Evolutionary conservation across 2,888 invertebrate genomes (phyloP).

Genomic region (Cylloceria caligata): DNA sequence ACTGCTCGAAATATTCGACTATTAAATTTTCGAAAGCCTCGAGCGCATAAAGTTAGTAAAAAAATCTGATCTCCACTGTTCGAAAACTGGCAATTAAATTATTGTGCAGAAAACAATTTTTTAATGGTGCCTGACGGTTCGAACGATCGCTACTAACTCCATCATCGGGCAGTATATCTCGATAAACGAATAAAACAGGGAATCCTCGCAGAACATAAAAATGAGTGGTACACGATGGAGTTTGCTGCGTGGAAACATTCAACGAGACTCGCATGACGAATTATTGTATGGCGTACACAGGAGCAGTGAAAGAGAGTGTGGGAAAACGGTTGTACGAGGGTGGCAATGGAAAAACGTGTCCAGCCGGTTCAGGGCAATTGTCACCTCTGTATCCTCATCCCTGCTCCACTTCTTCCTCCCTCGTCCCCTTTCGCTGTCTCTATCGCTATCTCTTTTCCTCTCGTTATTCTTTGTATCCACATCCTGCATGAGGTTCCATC

Average conservation of each 20-base stretch:
- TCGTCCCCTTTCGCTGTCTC: too few relatives aligned
- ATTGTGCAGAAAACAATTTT: constrained; percentile 32
- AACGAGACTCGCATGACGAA: constrained; percentile 45
- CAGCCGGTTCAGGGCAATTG: constrained; percentile 44
- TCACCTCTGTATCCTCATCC: constrained; percentile 36
- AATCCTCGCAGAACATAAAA: constrained; percentile 52
- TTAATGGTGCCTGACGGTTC: constrained; percentile 46
- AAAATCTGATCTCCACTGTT: constrained; percentile 5
- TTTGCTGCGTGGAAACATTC: constrained; percentile 33
- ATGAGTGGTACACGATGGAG: constrained; percentile 42
- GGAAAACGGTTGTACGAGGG: not conserved
- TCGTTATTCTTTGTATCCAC: constrained; percentile 6
- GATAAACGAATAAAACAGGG: constrained; percentile 55
- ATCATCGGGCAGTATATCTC: constrained; percentile 34
- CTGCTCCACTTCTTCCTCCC: constrained; percentile 20
- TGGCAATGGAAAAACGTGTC: constrained; percentile 60
- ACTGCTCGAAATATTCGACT: not conserved
- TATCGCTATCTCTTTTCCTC: too few relatives aligned
- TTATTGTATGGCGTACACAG: constrained; percentile 37
- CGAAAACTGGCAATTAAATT: constrained; percentile 5
- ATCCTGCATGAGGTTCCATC: constrained; percentile 17
- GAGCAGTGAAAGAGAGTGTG: not conserved
- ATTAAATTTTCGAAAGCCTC: not conserved
- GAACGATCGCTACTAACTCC: constrained; percentile 32
- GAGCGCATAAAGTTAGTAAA: not conserved